Evolutionary conservation across 2,113 vertebrate species (phyloP).

Genomic region (Tamias sibiricus): DNA sequence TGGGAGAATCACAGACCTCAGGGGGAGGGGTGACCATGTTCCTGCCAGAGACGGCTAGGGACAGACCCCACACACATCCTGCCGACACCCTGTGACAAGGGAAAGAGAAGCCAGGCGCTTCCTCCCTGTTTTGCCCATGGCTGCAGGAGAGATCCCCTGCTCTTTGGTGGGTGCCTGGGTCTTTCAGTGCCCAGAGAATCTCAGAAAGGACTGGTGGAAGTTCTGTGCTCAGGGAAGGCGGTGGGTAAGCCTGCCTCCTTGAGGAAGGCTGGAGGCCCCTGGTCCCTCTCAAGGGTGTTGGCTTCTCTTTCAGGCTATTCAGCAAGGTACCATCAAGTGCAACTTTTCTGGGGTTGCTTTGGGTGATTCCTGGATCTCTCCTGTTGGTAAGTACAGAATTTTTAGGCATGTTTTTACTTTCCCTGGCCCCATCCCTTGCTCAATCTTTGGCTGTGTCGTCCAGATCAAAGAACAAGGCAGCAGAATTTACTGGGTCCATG

Average conservation of each 20-base stretch:
- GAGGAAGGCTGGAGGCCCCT: background rate
- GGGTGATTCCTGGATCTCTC: constrained; percentile 98
- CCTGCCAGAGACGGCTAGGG: background rate
- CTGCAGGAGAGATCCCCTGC: background rate
- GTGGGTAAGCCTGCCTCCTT: background rate
- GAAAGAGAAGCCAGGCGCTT: background rate
- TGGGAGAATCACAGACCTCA: background rate
- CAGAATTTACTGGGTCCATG: background rate
- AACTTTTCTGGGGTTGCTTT: constrained; percentile 95
- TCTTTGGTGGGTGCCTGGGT: background rate
- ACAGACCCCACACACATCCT: background rate
- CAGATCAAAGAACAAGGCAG: background rate
- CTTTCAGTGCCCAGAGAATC: background rate
- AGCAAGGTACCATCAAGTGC: constrained; percentile 90
- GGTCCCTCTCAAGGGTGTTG: background rate
- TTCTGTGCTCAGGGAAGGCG: background rate
- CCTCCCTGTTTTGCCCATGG: background rate
- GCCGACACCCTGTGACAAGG: background rate
- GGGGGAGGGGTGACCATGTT: background rate
- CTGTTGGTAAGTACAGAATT: constrained; percentile 89
- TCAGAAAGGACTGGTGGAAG: background rate
- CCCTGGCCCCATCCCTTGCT: background rate
- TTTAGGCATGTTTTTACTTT: constrained; percentile 18
- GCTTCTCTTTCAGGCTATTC: constrained; percentile 87
- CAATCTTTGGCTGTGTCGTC: background rate